These are phyloP conservation scores for Notamacropus eugenii DNA, from an alignment of 2,797 vertebrate genomes.

Conservation along the genomic window DNA sequence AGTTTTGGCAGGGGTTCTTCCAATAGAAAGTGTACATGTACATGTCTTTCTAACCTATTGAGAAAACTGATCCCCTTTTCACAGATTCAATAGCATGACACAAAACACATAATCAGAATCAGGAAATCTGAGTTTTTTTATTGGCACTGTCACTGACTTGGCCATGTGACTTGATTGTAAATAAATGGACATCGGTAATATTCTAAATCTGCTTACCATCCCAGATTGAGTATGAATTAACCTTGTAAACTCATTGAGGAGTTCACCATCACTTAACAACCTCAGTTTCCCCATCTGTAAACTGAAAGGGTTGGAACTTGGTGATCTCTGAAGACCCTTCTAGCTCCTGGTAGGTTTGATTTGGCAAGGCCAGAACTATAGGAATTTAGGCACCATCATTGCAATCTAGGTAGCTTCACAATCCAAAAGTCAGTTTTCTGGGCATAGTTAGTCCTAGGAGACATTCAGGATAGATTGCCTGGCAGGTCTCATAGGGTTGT, in stretches of 20 bases:
- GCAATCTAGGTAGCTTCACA: background rate
- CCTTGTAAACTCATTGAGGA: background rate
- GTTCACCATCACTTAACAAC: background rate
- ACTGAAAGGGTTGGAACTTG: background rate
- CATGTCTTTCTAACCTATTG: background rate
- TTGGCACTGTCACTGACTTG: background rate
- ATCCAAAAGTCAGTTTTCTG: background rate
- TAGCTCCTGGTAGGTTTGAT: background rate
- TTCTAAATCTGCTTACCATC: conserved; percentile 10
- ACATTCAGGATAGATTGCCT: background rate
- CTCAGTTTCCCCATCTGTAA: background rate
- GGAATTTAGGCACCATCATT: background rate
- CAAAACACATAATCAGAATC: background rate
- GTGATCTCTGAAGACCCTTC: background rate
- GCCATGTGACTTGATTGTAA: background rate
- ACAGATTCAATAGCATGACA: background rate
- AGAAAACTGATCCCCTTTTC: conserved; percentile 3
- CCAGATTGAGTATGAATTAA: background rate
- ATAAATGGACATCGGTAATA: background rate
- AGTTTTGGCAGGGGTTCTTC: background rate
- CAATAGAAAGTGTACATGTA: background rate
- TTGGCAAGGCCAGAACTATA: background rate
- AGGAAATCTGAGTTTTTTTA: background rate
- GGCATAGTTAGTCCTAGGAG: conserved; percentile 12
- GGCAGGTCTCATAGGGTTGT: background rate